phyloP scores from a whole-genome alignment of 92 coral and sea anemone genomes.

The Virgularia gustaviana region DNA sequence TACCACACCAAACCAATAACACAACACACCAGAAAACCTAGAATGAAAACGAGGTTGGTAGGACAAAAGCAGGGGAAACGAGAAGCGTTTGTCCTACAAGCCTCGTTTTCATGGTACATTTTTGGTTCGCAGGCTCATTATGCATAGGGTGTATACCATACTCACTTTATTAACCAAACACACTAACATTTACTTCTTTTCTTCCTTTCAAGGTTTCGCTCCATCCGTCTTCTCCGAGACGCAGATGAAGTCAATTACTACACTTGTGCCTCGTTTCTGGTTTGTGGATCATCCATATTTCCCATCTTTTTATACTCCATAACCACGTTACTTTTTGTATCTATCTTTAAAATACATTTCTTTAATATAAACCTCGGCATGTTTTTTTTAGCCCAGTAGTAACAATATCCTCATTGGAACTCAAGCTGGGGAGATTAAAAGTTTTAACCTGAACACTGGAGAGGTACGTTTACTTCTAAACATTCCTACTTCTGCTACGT shows the following conservation, averaged over 20 bases:
- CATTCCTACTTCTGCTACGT: too few species aligned
- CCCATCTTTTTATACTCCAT: neutral
- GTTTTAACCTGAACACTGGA: conserved; percentile 71
- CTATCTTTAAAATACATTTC: neutral
- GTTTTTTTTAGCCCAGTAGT: conserved; percentile 68
- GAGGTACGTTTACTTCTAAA: conserved; percentile 54
- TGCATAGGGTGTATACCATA: too few species aligned
- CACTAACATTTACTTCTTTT: too few species aligned
- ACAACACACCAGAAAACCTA: neutral
- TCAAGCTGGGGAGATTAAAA: conserved; percentile 80
- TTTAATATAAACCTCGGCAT: neutral
- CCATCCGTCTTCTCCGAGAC: conserved; percentile 79
- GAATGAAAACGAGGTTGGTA: too few species aligned
- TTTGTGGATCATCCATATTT: conserved; percentile 46
- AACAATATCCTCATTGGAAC: conserved; percentile 78
- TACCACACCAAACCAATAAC: neutral
- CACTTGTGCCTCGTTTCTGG: conserved; percentile 81
- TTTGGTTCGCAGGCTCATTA: too few species aligned
- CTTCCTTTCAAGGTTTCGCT: conserved; percentile 60
- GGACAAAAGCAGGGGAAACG: too few species aligned
- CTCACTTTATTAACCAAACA: too few species aligned
- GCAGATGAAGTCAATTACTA: conserved; percentile 79
- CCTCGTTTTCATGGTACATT: too few species aligned
- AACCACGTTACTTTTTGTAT: neutral
- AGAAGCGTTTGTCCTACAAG: too few species aligned